Conservation (phyloP, 2,797 vertebrate species). For the Enteromius unitaeniatus region DNA sequence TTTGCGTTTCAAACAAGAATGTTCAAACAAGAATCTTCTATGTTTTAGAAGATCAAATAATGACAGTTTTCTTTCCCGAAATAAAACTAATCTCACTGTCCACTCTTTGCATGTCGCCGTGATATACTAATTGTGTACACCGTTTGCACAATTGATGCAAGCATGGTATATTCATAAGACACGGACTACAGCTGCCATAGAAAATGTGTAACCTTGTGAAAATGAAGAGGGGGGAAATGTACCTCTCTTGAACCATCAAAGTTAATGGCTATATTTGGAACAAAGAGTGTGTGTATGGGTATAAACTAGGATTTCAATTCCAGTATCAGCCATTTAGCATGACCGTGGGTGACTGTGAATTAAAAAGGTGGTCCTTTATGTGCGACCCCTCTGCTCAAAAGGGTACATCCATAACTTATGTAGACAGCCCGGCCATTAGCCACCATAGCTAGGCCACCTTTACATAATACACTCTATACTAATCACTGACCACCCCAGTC, state of each 20-base stretch:
- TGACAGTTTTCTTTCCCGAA: background rate
- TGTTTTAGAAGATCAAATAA: background rate
- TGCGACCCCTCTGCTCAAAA: constrained; percentile 80
- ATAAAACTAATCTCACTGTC: background rate
- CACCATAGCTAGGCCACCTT: constrained; percentile 74
- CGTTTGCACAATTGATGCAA: constrained; percentile 3
- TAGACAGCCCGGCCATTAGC: constrained; percentile 80
- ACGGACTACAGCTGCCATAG: constrained; percentile 40
- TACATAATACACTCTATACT: constrained; percentile 80
- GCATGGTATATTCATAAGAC: constrained; percentile 27
- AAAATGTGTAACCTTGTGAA: constrained; percentile 69
- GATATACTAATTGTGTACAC: constrained; percentile 13
- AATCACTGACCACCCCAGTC: constrained; percentile 76
- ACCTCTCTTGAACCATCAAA: constrained; percentile 63
- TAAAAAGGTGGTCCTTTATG: constrained; percentile 84
- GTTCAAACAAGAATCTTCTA: no score
- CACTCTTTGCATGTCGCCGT: background rate
- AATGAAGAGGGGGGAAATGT: constrained; percentile 59
- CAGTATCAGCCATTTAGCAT: constrained; percentile 80
- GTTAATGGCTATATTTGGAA: constrained; percentile 72
- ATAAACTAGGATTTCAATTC: constrained; percentile 77
- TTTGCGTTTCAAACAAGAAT: background rate
- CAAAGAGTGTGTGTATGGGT: constrained; percentile 66
- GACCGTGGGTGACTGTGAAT: constrained; percentile 82
- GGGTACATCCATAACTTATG: constrained; percentile 83